Conservation (phyloP, 1,140 invertebrate species). For the Procambarus virginalis region DNA sequence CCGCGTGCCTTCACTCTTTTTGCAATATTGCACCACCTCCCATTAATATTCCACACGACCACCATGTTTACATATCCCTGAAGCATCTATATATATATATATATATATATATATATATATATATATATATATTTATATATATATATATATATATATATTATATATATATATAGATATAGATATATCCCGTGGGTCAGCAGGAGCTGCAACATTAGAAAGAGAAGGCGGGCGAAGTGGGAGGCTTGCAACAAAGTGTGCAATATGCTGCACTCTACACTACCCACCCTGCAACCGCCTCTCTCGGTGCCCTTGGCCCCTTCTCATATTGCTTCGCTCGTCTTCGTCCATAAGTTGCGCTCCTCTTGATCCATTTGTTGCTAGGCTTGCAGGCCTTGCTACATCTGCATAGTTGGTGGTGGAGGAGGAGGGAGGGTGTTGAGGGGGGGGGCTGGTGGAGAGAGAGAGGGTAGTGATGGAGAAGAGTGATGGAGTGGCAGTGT, state of each 20-base stretch:
- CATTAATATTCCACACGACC: background rate
- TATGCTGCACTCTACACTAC: conserved; percentile 12
- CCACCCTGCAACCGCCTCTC: background rate
- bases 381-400: background rate
- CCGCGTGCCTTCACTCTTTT: background rate
- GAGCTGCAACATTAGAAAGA: conserved; percentile 34
- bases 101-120: background rate
- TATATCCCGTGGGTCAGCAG: background rate
- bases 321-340: conserved; percentile 14
- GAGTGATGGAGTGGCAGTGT: no score
- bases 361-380: background rate
- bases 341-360: background rate
- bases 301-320: background rate
- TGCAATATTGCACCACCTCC: background rate
- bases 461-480: background rate
- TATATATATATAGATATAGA: no score
- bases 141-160: background rate
- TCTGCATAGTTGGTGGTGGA: background rate
- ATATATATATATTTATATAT: conserved; percentile 16
- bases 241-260: conserved; percentile 36
- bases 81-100: background rate
- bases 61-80: no score
- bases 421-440: background rate
- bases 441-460: background rate
- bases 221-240: conserved; percentile 15